Evolutionary conservation across 2,797 vertebrate genomes (phyloP).

Genomic region (Mus spretus): DNA sequence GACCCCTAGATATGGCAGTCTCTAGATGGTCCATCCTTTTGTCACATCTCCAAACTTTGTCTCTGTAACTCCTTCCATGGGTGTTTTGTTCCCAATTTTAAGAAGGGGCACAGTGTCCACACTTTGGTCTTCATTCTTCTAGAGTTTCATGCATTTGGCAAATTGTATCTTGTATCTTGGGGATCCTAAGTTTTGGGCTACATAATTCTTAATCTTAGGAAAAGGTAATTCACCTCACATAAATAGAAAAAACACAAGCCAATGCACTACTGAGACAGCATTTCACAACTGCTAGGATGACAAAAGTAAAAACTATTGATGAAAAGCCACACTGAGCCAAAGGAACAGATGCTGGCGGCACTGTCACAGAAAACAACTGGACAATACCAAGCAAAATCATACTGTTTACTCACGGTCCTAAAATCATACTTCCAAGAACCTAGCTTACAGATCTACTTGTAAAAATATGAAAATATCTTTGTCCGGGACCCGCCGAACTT

Average conservation of each 20-base stretch:
- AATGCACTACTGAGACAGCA: neutral
- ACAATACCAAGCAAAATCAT: neutral
- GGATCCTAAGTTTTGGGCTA: too few relatives aligned
- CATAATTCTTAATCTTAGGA: neutral
- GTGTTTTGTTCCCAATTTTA: too few relatives aligned
- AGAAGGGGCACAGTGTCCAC: too few relatives aligned
- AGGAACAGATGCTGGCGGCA: fast-evolving
- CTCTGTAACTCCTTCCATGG: too few relatives aligned
- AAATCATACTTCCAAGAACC: conserved; percentile 34
- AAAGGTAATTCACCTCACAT: neutral
- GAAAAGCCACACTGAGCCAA: too few relatives aligned
- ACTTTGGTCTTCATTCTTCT: too few relatives aligned
- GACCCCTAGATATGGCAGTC: too few relatives aligned
- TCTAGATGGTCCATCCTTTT: too few relatives aligned
- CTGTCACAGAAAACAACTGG: neutral
- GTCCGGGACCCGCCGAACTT: too few relatives aligned
- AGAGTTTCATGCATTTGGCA: too few relatives aligned
- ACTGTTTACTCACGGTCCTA: neutral
- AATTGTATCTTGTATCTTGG: too few relatives aligned
- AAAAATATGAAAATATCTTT: conserved; percentile 24
- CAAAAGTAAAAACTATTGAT: neutral
- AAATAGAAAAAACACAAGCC: neutral
- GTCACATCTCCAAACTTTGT: too few relatives aligned
- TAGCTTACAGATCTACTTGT: neutral
- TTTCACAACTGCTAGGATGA: neutral